phyloP scores from a whole-genome alignment of 2,888 invertebrate genomes.

The Ptilodon capucinus region DNA sequence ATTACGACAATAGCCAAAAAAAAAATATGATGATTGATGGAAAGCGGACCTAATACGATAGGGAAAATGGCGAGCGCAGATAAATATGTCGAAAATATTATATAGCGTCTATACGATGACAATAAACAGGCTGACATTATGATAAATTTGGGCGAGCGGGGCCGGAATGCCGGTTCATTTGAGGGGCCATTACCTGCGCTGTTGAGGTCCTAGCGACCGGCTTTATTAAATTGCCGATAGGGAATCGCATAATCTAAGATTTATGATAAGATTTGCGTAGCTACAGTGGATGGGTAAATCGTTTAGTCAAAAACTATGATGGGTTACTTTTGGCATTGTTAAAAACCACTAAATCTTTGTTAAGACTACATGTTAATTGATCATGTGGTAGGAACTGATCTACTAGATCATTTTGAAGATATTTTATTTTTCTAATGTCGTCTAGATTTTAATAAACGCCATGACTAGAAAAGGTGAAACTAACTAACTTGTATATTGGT shows the following conservation, averaged over 20 bases:
- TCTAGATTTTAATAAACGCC: too few relatives aligned
- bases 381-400: too few relatives aligned
- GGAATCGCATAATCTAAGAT: not conserved
- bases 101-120: not conserved
- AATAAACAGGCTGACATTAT: not conserved
- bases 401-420: too few relatives aligned
- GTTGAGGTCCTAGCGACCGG: not conserved
- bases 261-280: not conserved
- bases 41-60: constrained; percentile 25
- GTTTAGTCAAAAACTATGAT: not conserved
- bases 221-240: not conserved
- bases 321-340: too few relatives aligned
- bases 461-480: too few relatives aligned
- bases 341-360: too few relatives aligned
- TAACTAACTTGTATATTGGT: too few relatives aligned
- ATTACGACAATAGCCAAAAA: constrained; percentile 30
- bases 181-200: constrained; percentile 1
- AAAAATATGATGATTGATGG: constrained; percentile 41
- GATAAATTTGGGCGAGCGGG: not conserved
- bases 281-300: not conserved
- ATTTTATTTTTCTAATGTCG: too few relatives aligned
- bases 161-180: constrained; percentile 1
- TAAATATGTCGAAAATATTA: constrained; percentile 11
- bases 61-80: constrained; percentile 28
- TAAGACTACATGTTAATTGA: too few relatives aligned